phyloP scores from a whole-genome alignment of 1,140 invertebrate species.

The Atta texana region DNA sequence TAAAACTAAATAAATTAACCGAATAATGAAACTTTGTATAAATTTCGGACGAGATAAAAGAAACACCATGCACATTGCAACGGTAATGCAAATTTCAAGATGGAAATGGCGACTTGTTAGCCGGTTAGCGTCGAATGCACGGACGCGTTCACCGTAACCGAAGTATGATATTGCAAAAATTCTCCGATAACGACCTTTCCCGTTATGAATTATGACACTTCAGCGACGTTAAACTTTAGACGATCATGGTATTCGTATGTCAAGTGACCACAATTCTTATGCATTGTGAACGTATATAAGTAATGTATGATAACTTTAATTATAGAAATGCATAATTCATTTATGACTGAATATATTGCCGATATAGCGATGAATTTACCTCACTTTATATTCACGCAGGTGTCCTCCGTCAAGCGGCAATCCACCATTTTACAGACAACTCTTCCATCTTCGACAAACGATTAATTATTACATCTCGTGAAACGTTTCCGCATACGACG shows the following conservation, averaged over 20 bases:
- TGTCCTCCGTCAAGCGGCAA: not conserved
- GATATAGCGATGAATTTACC: not conserved
- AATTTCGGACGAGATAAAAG: not conserved
- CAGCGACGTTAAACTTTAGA: conserved; percentile 10
- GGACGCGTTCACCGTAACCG: conserved; percentile 25
- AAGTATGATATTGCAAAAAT: conserved; percentile 51
- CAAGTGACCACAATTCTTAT: conserved; percentile 22
- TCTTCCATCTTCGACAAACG: not conserved
- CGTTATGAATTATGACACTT: conserved; percentile 51
- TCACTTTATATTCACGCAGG: not conserved
- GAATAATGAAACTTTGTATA: not conserved
- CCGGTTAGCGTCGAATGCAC: conserved; percentile 18
- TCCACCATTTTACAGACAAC: not conserved
- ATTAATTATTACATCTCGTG: not conserved
- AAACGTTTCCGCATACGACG: not conserved
- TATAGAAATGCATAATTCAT: conserved; percentile 53
- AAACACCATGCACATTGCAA: not conserved
- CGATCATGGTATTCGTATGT: not conserved
- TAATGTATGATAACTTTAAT: not conserved
- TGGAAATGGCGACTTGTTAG: conserved; percentile 16
- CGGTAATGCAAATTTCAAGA: conserved; percentile 51
- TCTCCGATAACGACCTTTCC: conserved; percentile 35
- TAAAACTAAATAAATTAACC: conserved; percentile 7
- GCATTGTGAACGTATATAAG: conserved; percentile 5
- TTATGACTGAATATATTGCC: not conserved